Evolutionary conservation across 2,797 vertebrate species (phyloP).

Genomic region (Aeoliscus strigatus): DNA sequence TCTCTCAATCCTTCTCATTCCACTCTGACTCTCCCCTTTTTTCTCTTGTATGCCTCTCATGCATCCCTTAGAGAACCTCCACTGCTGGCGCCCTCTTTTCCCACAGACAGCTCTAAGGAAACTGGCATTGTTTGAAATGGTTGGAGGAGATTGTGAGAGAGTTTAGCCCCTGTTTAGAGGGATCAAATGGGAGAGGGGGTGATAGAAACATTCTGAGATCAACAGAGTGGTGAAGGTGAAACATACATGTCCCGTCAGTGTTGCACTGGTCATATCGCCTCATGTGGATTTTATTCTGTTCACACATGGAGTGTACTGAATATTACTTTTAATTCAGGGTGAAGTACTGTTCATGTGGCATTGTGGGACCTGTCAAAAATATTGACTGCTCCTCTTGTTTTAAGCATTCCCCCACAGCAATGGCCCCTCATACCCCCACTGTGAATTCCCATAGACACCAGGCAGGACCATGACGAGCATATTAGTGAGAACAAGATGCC

Average conservation of each 20-base stretch:
- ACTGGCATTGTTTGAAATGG: conserved; percentile 73
- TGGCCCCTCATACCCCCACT: conserved; percentile 25
- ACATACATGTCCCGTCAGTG: no score
- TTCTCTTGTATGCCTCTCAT: conserved; percentile 61
- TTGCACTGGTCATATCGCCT: no score
- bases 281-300: no score
- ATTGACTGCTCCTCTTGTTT: no score
- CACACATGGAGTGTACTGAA: no score
- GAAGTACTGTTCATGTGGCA: no score
- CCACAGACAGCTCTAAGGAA: conserved; percentile 71
- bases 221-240: conserved; percentile 26
- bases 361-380: no score
- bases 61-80: conserved; percentile 57
- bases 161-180: conserved; percentile 46
- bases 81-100: conserved; percentile 57
- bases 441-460: conserved; percentile 38
- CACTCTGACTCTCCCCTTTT: conserved; percentile 50
- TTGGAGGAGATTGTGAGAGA: conserved; percentile 56
- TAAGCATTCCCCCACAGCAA: conserved; percentile 17
- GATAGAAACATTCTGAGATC: no score
- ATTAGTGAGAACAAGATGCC: conserved; percentile 46
- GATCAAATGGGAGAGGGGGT: no score
- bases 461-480: conserved; percentile 32
- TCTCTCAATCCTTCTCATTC: conserved; percentile 27
- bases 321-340: no score